phyloP scores from a whole-genome alignment of 2,113 vertebrate species.

The Mastomys natalensis region DNA sequence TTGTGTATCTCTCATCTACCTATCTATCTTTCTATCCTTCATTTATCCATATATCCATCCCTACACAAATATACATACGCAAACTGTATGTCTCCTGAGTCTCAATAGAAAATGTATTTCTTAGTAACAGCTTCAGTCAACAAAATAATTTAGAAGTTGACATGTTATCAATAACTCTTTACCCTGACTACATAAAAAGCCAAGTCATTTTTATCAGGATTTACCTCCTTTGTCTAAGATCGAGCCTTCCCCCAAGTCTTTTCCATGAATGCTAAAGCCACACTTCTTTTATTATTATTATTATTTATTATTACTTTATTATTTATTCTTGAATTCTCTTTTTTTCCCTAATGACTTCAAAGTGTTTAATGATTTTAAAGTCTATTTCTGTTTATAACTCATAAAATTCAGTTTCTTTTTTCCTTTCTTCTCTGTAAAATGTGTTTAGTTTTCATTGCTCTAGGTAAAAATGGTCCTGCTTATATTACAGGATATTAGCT shows the following conservation, averaged over 20 bases:
- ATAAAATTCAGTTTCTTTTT: background rate
- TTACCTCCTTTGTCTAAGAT: background rate
- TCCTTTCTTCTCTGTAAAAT: background rate
- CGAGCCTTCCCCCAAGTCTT: background rate
- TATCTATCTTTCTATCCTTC: no score
- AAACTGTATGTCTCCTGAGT: background rate
- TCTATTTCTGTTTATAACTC: background rate
- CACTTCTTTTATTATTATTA: no score
- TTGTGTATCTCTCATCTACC: background rate
- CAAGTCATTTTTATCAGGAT: background rate
- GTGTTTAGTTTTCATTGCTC: background rate
- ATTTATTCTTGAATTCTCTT: background rate
- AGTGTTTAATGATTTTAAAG: slow-evolving; percentile 2
- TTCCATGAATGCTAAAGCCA: background rate
- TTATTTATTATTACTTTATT: no score
- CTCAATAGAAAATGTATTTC: background rate
- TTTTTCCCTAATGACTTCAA: background rate
- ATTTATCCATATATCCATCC: background rate
- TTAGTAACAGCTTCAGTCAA: background rate
- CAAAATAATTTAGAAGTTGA: background rate
- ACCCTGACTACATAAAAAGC: background rate
- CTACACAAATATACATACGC: background rate
- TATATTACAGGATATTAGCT: background rate
- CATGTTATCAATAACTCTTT: background rate
- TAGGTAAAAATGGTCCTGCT: background rate